These are phyloP conservation scores for Hormaphis cornu DNA, from an alignment of 1,140 invertebrate species.

Conservation along the genomic window DNA sequence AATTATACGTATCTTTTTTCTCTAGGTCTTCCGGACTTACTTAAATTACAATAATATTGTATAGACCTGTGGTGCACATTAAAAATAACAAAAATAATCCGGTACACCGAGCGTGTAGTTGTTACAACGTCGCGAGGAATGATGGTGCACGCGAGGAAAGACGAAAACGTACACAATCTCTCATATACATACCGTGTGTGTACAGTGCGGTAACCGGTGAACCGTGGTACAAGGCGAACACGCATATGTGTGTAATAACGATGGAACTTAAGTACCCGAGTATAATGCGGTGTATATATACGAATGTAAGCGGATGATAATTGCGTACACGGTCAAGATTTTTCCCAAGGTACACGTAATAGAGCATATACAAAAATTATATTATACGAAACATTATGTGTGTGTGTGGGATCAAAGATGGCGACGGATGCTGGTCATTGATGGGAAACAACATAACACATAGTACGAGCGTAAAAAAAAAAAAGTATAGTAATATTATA, in stretches of 20 bases:
- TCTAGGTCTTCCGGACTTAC: conserved; percentile 25
- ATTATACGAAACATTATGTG: neutral
- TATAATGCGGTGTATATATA: neutral
- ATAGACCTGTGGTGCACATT: too few species aligned
- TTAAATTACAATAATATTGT: conserved; percentile 27
- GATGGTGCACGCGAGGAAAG: neutral
- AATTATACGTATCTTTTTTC: neutral
- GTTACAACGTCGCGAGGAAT: neutral
- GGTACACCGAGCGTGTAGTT: neutral
- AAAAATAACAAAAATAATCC: too few species aligned
- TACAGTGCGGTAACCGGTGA: conserved; percentile 10
- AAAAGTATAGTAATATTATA: neutral
- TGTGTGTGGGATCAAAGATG: conserved; percentile 17
- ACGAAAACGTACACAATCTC: neutral
- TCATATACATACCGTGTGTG: neutral
- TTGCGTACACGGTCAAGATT: conserved; percentile 6
- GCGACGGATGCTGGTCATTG: conserved; percentile 31
- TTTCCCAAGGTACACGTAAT: conserved; percentile 21
- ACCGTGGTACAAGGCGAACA: conserved; percentile 32
- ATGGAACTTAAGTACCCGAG: too few species aligned
- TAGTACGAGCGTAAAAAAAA: too few species aligned
- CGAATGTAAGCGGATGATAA: neutral
- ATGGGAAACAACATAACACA: conserved; percentile 20
- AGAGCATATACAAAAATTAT: neutral
- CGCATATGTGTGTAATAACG: conserved; percentile 2